These are phyloP conservation scores for Alsophila aescularia DNA, from an alignment of 2,888 invertebrate genomes.

Conservation along the genomic window DNA sequence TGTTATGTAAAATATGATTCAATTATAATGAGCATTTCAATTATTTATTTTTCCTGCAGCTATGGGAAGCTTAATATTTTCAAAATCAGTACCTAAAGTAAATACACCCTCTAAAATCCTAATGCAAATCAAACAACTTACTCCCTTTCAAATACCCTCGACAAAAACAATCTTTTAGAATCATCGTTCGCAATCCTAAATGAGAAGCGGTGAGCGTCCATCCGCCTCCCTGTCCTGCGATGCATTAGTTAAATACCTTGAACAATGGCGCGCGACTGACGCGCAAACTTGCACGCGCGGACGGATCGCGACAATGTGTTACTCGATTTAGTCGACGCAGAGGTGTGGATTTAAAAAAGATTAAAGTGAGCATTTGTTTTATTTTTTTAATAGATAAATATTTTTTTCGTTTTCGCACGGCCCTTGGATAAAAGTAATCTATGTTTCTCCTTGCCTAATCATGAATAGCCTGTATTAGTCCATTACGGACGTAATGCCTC, in stretches of 20 bases:
- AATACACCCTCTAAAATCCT: slow-evolving; percentile 20
- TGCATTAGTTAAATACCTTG: slow-evolving; percentile 62
- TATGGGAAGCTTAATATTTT: background rate
- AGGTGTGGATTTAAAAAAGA: slow-evolving; percentile 30
- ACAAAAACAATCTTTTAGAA: slow-evolving; percentile 61
- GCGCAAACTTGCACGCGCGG: slow-evolving; percentile 62
- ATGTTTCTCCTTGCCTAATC: too few relatives aligned
- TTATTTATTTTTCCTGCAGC: too few relatives aligned
- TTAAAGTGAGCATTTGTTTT: background rate
- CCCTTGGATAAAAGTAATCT: too few relatives aligned
- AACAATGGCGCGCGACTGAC: slow-evolving; percentile 56
- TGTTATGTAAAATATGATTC: too few relatives aligned
- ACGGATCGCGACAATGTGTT: slow-evolving; percentile 50
- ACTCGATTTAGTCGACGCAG: slow-evolving; percentile 44
- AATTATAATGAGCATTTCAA: too few relatives aligned
- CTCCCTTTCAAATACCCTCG: slow-evolving; percentile 34
- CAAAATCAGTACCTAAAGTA: slow-evolving; percentile 24
- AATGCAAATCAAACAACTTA: slow-evolving; percentile 37
- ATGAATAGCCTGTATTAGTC: too few relatives aligned
- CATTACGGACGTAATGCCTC: too few relatives aligned
- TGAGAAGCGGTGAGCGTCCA: slow-evolving; percentile 45
- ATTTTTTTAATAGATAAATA: background rate
- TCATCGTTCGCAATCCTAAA: slow-evolving; percentile 57
- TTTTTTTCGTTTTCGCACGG: too few relatives aligned
- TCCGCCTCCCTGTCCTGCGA: slow-evolving; percentile 47